These are phyloP conservation scores for Vanessa cardui DNA, from an alignment of 2,888 invertebrate species.

Conservation along the genomic window DNA sequence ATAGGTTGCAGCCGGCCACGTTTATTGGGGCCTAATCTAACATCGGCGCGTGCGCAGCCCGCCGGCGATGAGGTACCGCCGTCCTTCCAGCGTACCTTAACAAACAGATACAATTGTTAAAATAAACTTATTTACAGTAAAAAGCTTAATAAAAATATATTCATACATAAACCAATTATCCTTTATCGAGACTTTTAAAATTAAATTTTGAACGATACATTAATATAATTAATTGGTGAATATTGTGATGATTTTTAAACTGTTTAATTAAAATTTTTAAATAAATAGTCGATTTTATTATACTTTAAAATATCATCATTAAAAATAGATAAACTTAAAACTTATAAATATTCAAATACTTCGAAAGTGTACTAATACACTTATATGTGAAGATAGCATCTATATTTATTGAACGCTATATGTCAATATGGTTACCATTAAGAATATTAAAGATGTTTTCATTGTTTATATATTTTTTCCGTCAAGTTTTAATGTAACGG, in stretches of 20 bases:
- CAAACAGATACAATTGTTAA: conserved; percentile 27
- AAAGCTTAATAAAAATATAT: not conserved
- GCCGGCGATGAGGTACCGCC: conserved; percentile 35
- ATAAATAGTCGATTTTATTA: too few relatives aligned
- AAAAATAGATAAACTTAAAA: too few relatives aligned
- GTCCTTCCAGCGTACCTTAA: conserved; percentile 25
- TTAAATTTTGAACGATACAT: too few relatives aligned
- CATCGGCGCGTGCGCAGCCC: conserved; percentile 50
- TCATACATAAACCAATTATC: not conserved
- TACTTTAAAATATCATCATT: too few relatives aligned
- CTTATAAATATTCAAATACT: too few relatives aligned
- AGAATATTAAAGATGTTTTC: conserved; percentile 1
- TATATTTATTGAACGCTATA: not conserved
- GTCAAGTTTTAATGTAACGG: conserved; percentile 19
- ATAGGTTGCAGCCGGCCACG: conserved; percentile 46
- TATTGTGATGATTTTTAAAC: too few relatives aligned
- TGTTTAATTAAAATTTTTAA: too few relatives aligned
- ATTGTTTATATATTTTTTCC: conserved; percentile 21
- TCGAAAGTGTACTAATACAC: too few relatives aligned
- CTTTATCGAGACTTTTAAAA: too few relatives aligned
- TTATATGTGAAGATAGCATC: not conserved
- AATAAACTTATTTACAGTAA: conserved; percentile 17
- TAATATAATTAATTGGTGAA: too few relatives aligned
- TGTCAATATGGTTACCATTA: not conserved
- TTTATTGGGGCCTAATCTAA: conserved; percentile 51